Evolutionary conservation across 1,140 invertebrate genomes (phyloP).

Genomic region (Calliphora vicina): DNA sequence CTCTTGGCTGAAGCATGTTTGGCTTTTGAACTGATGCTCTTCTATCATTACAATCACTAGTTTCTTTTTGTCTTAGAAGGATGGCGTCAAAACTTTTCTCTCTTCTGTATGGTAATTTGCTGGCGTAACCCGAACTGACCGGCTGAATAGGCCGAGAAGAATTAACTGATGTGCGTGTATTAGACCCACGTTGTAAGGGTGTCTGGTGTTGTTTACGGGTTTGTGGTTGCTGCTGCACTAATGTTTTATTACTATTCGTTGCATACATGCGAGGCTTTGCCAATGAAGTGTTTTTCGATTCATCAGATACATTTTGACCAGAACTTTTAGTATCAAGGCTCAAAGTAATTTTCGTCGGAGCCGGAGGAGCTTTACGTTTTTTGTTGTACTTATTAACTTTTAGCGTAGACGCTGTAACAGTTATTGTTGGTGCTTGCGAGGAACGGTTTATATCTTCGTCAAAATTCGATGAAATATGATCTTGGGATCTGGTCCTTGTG

Average conservation of each 20-base stretch:
- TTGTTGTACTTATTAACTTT: constrained; percentile 47
- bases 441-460: neutral
- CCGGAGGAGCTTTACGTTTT: constrained; percentile 47
- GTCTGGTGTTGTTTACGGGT: neutral
- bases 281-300: neutral
- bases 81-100: constrained; percentile 48
- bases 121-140: neutral
- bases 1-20: neutral
- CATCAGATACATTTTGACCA: too few species aligned
- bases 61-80: constrained; percentile 36
- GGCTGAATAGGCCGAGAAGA: neutral
- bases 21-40: neutral
- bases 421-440: neutral
- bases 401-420: neutral
- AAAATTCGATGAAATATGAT: neutral
- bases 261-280: neutral
- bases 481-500: neutral
- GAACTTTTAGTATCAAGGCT: neutral
- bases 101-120: constrained; percentile 36
- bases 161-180: neutral
- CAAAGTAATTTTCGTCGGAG: constrained; percentile 12
- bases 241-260: neutral
- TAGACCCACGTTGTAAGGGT: neutral
- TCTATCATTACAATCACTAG: neutral
- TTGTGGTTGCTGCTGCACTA: neutral